phyloP scores from a whole-genome alignment of 2,888 invertebrate genomes.

The Monoplex corrugatus region DNA sequence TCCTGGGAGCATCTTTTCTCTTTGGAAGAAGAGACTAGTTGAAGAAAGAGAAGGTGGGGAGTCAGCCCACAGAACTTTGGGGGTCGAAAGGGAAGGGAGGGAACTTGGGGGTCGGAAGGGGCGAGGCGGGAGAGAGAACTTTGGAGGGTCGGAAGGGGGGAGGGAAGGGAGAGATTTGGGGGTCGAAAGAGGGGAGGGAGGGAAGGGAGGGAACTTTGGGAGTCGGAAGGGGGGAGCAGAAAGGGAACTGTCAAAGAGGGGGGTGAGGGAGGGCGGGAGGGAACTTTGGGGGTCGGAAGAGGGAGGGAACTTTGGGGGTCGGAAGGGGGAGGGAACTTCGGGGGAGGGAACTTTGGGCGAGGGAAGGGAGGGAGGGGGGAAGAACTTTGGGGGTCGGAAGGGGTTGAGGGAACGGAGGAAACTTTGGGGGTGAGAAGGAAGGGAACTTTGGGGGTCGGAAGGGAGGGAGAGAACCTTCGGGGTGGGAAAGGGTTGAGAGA shows the following conservation, averaged over 20 bases:
- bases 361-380: constrained; percentile 12
- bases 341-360: not conserved
- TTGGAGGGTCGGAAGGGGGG: not conserved
- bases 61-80: not conserved
- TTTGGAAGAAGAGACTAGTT: too few relatives aligned
- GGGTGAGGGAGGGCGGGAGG: not conserved
- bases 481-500: not conserved
- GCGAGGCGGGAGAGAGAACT: not conserved
- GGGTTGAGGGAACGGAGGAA: not conserved
- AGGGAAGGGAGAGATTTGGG: constrained; percentile 6
- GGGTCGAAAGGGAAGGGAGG: not conserved
- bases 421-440: not conserved
- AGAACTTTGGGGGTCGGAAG: not conserved
- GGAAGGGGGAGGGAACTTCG: not conserved
- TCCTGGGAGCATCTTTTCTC: too few relatives aligned
- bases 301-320: too few relatives aligned
- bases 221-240: not conserved
- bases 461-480: not conserved
- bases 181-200: not conserved
- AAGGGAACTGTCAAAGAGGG: too few relatives aligned
- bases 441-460: too few relatives aligned
- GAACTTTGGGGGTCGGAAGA: not conserved
- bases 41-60: too few relatives aligned
- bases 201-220: not conserved
- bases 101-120: not conserved